phyloP scores from a whole-genome alignment of 2,888 invertebrate genomes.

The Auanema sp. region DNA sequence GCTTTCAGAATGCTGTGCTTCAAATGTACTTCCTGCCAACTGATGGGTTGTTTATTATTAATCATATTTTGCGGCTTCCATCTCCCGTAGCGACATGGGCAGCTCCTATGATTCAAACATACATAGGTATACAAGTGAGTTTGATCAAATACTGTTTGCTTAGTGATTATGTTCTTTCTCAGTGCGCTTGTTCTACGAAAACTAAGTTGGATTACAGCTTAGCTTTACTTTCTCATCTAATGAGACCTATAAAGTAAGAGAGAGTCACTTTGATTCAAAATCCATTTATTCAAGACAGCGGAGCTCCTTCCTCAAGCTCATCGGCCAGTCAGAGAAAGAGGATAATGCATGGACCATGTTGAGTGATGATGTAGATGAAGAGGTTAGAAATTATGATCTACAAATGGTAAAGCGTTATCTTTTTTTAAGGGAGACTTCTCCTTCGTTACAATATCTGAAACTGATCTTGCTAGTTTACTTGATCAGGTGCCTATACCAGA shows the following conservation, averaged over 20 bases:
- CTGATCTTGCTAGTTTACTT: slow-evolving; percentile 53
- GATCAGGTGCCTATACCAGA: slow-evolving; percentile 57
- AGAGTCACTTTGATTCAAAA: slow-evolving; percentile 13
- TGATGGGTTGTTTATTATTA: slow-evolving; percentile 57
- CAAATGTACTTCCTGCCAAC: slow-evolving; percentile 44
- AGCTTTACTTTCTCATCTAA: slow-evolving; percentile 51
- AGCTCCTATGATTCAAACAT: slow-evolving; percentile 48
- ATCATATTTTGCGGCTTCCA: slow-evolving; percentile 57
- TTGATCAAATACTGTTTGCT: too few species aligned
- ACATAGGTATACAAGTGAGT: slow-evolving; percentile 23
- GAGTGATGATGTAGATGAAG: slow-evolving; percentile 38
- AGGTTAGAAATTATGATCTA: slow-evolving; percentile 9
- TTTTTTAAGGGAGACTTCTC: slow-evolving; percentile 37
- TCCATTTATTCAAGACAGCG: slow-evolving; percentile 32
- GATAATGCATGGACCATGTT: slow-evolving; percentile 47
- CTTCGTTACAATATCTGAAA: slow-evolving; percentile 50
- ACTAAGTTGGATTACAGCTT: slow-evolving; percentile 54
- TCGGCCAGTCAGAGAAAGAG: slow-evolving; percentile 37
- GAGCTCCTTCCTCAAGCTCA: slow-evolving; percentile 42
- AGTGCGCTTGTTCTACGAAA: slow-evolving; percentile 26
- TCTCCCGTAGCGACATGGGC: slow-evolving; percentile 55
- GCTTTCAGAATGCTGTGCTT: slow-evolving; percentile 44
- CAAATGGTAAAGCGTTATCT: too few species aligned
- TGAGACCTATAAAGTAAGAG: slow-evolving; percentile 50
- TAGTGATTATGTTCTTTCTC: neutral